These are phyloP conservation scores for Danio rerio DNA, from an alignment of 2,113 vertebrate genomes.

Conservation along the genomic window DNA sequence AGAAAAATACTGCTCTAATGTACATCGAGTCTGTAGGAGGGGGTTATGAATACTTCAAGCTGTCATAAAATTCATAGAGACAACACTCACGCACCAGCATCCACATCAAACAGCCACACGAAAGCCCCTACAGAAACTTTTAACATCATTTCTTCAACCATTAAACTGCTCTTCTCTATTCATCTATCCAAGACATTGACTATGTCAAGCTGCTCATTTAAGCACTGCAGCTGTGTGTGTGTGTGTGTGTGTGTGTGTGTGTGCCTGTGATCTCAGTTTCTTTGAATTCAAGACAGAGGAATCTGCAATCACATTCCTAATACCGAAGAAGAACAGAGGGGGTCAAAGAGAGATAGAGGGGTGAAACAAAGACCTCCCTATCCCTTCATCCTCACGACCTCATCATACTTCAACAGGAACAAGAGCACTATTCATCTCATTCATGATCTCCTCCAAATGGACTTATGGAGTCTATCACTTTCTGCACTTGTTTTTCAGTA, in stretches of 20 bases:
- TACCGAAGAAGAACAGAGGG: neutral
- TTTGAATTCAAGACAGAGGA: slow-evolving; percentile 1
- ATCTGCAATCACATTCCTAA: slow-evolving; percentile 21
- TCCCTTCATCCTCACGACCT: slow-evolving; percentile 43
- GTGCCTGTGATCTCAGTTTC: neutral
- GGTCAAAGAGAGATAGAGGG: neutral
- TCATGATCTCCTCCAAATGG: neutral
- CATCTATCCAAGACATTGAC: slow-evolving; percentile 2
- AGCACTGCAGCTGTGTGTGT: neutral
- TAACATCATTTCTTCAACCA: neutral
- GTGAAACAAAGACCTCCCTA: slow-evolving; percentile 53
- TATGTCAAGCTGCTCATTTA: slow-evolving; percentile 18
- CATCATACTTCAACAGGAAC: slow-evolving; percentile 49
- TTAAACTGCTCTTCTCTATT: neutral
- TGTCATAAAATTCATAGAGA: neutral
- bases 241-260: neutral
- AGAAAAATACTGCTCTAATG: slow-evolving; percentile 5
- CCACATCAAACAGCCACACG: neutral
- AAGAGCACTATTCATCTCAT: slow-evolving; percentile 51
- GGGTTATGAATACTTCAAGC: neutral
- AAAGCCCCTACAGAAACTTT: neutral
- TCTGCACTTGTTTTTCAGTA: neutral
- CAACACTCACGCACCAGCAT: neutral
- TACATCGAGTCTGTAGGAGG: neutral
- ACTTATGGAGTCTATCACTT: neutral